These are phyloP conservation scores for Drosophila triauraria DNA, from an alignment of 1,140 invertebrate species.

Conservation along the genomic window DNA sequence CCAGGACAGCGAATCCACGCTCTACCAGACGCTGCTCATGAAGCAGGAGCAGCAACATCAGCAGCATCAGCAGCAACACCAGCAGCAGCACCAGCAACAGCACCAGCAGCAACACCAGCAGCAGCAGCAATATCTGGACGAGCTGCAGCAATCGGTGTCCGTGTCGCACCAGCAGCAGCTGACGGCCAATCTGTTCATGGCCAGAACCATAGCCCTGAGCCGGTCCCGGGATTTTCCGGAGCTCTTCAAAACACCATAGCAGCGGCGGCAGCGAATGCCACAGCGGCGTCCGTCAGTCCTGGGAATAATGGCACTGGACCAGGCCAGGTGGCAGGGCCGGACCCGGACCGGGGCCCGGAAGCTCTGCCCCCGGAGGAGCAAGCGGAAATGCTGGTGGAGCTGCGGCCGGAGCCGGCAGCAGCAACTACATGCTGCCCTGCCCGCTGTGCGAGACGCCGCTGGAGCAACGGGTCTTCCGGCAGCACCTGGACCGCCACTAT, in stretches of 20 bases:
- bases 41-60: conserved; percentile 59
- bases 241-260: conserved; percentile 70
- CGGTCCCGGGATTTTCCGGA: conserved; percentile 75
- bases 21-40: conserved; percentile 68
- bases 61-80: conserved; percentile 49
- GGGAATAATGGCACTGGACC: conserved; percentile 51
- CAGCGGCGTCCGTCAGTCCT: conserved; percentile 81
- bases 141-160: conserved; percentile 76
- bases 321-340: conserved; percentile 31
- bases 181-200: conserved; percentile 83
- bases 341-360: conserved; percentile 54
- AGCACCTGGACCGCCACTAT: conserved; percentile 92
- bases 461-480: conserved; percentile 88
- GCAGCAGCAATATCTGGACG: conserved; percentile 85
- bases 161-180: conserved; percentile 84
- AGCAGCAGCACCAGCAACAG: conserved; percentile 68
- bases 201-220: conserved; percentile 74
- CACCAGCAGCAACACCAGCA: conserved; percentile 85
- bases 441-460: conserved; percentile 89
- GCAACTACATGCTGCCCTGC: conserved; percentile 86
- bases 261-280: conserved; percentile 71
- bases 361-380: conserved; percentile 37
- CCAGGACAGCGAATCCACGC: conserved; percentile 67
- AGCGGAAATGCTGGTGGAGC: conserved; percentile 20
- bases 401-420: conserved; percentile 67